Base-by-base conservation (phyloP, 1,140 invertebrate genomes). In the Popillia japonica region DNA sequence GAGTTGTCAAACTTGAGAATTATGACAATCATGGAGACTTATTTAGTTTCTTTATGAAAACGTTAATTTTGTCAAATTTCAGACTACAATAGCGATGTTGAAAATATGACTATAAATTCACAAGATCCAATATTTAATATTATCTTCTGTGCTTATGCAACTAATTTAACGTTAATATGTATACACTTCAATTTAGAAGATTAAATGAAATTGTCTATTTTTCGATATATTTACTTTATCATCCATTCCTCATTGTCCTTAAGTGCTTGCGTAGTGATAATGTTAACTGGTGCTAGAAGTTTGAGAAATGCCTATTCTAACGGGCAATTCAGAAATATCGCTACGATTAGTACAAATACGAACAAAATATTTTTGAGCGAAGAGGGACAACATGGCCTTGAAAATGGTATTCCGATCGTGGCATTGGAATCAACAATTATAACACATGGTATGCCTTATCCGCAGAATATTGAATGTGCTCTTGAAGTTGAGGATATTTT, bases 401-500 rank as follows among this genome's bases (percentile, higher is more conserved):
- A 85, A 59, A 88, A 88, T 74, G 84, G 87, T 6, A 84, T 89
- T 80, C 93, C 96, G 2, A 90, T 99, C 75, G 96, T 99, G 7
- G 97, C 98, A 3, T 87, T 99, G 79, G 98, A 99, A 89, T 98
- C 96, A 11, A 98, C 98, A 3, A 98, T 99, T 72, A 96, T 99
- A 61, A 99, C 98, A 2, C 98, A 99, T 89, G 98, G 98, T 59
- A 97, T 99, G 94, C 98, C 98, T 0, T 95, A 93, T 88, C 98
- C 98, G 0, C 87, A 94, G 44, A 99, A 99, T 89, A 88, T 98
- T 68, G 87, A 94, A 80, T 98, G 96, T 40, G 97, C 97, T 4
- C 44, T 92, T 14, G 87, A 92, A 84, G 93, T 99, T 0, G 96
- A 99, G 88, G 85, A 93, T 78, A 91, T 94, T 77, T 90, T 99